These are phyloP conservation scores for Picus viridis DNA, from an alignment of 2,797 vertebrate species.

Conservation along the genomic window DNA sequence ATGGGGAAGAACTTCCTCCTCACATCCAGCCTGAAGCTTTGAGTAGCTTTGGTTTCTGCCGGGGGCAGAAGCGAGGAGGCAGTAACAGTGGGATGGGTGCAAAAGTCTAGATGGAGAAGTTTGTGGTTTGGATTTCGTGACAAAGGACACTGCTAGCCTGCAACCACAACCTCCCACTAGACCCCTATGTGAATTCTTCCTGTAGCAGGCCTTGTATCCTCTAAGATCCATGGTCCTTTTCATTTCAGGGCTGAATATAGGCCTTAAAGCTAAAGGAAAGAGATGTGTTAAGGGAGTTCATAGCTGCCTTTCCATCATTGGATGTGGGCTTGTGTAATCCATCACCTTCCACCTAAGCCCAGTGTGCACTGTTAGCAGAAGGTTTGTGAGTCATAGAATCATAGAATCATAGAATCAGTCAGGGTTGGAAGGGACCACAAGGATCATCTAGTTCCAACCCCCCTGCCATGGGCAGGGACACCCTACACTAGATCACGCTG, in stretches of 20 bases:
- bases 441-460: too few species aligned
- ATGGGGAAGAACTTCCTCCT: too few species aligned
- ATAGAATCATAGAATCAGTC: too few species aligned
- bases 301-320: not conserved
- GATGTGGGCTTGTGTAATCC: not conserved
- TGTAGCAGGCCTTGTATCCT: not conserved
- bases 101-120: not conserved
- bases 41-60: slow-evolving; percentile 17
- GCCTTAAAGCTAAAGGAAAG: not conserved
- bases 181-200: not conserved
- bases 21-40: too few species aligned
- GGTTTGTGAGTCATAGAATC: too few species aligned
- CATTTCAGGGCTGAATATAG: not conserved
- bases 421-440: too few species aligned
- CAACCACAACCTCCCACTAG: not conserved
- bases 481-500: too few species aligned
- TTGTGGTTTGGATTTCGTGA: not conserved
- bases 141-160: not conserved
- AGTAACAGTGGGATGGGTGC: not conserved
- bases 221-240: not conserved
- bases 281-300: not conserved
- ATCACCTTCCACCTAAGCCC: not conserved
- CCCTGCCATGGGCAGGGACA: too few species aligned
- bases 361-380: not conserved
- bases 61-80: not conserved